Conservation (phyloP, 1,140 invertebrate species). For the Apolygus lucorum region DNA sequence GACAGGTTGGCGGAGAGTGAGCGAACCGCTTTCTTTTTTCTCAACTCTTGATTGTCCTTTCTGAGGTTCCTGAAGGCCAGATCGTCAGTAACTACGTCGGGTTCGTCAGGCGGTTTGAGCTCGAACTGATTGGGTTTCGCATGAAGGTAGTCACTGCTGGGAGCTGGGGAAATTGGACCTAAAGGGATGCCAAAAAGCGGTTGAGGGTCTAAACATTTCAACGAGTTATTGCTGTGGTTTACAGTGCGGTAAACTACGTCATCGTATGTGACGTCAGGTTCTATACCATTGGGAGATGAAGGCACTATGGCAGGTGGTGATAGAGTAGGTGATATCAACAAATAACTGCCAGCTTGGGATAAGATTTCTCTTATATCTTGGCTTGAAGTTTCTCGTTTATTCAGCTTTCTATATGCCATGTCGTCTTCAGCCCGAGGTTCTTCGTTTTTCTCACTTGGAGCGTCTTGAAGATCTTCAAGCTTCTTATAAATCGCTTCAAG, state of each 20-base stretch:
- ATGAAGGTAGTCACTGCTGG: slow-evolving; percentile 75
- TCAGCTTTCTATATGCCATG: slow-evolving; percentile 65
- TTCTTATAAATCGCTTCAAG: slow-evolving; percentile 83
- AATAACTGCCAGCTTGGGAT: slow-evolving; percentile 58
- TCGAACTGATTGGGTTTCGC: slow-evolving; percentile 53
- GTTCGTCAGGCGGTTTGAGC: slow-evolving; percentile 56
- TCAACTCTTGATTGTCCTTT: slow-evolving; percentile 53
- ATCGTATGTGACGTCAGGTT: slow-evolving; percentile 72
- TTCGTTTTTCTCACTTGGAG: slow-evolving; percentile 42
- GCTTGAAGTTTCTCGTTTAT: slow-evolving; percentile 37
- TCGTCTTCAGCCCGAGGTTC: slow-evolving; percentile 51
- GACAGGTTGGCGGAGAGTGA: slow-evolving; percentile 73
- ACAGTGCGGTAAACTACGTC: slow-evolving; percentile 75
- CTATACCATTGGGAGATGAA: slow-evolving; percentile 35
- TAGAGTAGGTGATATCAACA: slow-evolving; percentile 59
- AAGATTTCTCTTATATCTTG: slow-evolving; percentile 46
- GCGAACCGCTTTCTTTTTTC: slow-evolving; percentile 63
- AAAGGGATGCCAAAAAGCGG: slow-evolving; percentile 83
- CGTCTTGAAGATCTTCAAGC: slow-evolving; percentile 68
- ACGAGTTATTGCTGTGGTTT: slow-evolving; percentile 60
- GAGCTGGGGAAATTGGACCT: slow-evolving; percentile 62
- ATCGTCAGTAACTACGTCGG: slow-evolving; percentile 78
- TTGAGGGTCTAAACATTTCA: slow-evolving; percentile 66
- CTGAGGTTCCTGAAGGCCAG: slow-evolving; percentile 72
- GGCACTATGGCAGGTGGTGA: slow-evolving; percentile 35